These are phyloP conservation scores for Drosophila kohkoa DNA, from an alignment of 1,140 invertebrate genomes.

Conservation along the genomic window DNA sequence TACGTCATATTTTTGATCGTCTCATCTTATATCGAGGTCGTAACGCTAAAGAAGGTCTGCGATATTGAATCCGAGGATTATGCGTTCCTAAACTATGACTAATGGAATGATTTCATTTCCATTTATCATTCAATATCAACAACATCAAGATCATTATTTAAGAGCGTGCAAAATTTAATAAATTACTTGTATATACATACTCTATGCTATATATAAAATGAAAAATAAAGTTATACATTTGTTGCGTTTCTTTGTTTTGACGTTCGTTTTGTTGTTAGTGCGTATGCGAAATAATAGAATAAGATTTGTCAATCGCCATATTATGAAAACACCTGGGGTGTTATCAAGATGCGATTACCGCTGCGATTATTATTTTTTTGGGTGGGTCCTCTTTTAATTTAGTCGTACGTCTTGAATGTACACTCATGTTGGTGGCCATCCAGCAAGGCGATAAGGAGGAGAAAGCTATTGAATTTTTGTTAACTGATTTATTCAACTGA, in stretches of 20 bases:
- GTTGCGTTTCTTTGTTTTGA: background rate
- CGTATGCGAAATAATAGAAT: too few species aligned
- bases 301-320: conserved; percentile 5
- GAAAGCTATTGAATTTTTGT: background rate
- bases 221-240: too few species aligned
- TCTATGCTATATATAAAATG: background rate
- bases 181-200: background rate
- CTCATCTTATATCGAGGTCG: conserved; percentile 92
- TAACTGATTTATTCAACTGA: too few species aligned
- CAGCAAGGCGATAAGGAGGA: background rate
- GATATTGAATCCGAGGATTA: conserved; percentile 45
- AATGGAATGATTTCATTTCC: too few species aligned
- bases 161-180: background rate
- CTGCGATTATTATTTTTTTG: background rate
- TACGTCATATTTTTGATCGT: conserved; percentile 90
- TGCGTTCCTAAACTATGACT: background rate
- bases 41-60: conserved; percentile 90
- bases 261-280: background rate
- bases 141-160: background rate
- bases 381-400: background rate
- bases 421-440: background rate
- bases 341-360: conserved; percentile 30
- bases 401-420: background rate
- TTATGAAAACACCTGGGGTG: background rate
- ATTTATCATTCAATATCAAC: background rate